Evolutionary conservation across 2,113 vertebrate genomes (phyloP), one percentile per base, ranked within the genome.

Genomic region (Pterocles burchelli): DNA sequence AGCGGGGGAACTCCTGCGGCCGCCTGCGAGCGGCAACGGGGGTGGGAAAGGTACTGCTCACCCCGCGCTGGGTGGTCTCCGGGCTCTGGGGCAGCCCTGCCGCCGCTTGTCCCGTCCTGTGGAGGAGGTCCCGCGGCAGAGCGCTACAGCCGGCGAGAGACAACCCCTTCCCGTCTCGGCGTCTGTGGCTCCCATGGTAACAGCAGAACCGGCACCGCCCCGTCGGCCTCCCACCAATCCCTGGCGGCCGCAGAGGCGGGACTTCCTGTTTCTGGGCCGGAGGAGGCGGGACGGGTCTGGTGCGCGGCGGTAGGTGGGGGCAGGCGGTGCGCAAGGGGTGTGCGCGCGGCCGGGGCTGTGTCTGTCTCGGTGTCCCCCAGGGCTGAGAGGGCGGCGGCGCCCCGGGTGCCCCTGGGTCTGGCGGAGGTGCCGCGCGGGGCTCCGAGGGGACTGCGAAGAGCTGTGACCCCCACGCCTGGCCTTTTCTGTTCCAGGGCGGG

Each of bases 301-400:
- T 8, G 11, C 2, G 20, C 3, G 72, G 67, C 45, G 61, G 70
- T 45, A 72, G 51, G 85, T 63, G 66, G 4, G n/a, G 36, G 2
- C 0, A 0, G 34, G 29, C 0, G 17, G 46, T 0, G 17, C 5
- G 55, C 3, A 0, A 4, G 31, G 12, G 9, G 1, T 1, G 6
- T 13, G 17, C 0, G 8, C 0, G 29, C 8, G 0, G 5, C 29
- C 1, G 13, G 3, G 8, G 49, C 12, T 10, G 10, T 8, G 36
- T 18, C 6, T 43, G 31, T 43, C 20, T 17, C 18, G 11, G 17
- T 15, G 6, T 22, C 31, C 3, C 13, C 8, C 7, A 22, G 13
- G 9, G 10, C 66, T 24, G 55, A 26, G 70, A 18, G 4, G n/a
- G 17, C 8, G 5, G 28, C 6, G 52, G 21, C 2, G 38, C 55